Base-by-base conservation (phyloP, 2,888 invertebrate genomes). In the Lasioglossum malachurum region DNA sequence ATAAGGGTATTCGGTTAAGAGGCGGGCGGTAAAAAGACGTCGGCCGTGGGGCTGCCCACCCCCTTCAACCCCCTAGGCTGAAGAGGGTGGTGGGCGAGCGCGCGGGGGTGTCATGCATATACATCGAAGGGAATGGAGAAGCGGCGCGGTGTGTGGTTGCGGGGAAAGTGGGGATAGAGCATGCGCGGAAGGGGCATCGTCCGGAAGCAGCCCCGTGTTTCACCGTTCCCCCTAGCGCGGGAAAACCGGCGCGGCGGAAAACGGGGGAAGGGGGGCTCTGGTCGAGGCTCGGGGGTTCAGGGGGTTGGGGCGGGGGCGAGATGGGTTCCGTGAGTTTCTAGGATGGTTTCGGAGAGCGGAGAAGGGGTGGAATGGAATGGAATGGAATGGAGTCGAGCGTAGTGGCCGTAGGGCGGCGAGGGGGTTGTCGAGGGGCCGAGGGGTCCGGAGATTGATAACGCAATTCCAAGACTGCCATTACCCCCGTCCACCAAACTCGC, bases 331-430 rank as follows among this genome's bases (percentile, higher is more conserved):
- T 78, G 89, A 91, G 91, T 90, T 92, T 91, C 89, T 89, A 90
- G 92, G 89, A 84, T 88, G 89, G 88, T 86, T 88, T 86, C 84
- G 87, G 53, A 53, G 91, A 89, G 90, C 89, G 90, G 81, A 82
- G 82, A 87, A 96, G 96, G 96, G 89, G 84, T 82, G 89, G 96
- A 96, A 96, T 93, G 96, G 96, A 96, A 96, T 96, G 97, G 96
- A 97, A 97, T 97, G 94, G 93, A 94, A 94, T 94, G 93, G 94
- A 94, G 93, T 93, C 92, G 93, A 93, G 93, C 82, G 89, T 85
- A 91, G 92, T 90, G 91, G 89, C 90, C 91, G 91, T 87, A 87
- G 89, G 87, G 91, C 83, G 91, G 90, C 90, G 83, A 87, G 87
- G 88, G 90, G 91, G 92, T 89, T 85, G 90, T 87, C 88, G 91